Percentiles rank a stretch among this genome's conserved stretches.
Conservation (phyloP, 2,113 vertebrate species). For the Phyllostomus discolor region DNA sequence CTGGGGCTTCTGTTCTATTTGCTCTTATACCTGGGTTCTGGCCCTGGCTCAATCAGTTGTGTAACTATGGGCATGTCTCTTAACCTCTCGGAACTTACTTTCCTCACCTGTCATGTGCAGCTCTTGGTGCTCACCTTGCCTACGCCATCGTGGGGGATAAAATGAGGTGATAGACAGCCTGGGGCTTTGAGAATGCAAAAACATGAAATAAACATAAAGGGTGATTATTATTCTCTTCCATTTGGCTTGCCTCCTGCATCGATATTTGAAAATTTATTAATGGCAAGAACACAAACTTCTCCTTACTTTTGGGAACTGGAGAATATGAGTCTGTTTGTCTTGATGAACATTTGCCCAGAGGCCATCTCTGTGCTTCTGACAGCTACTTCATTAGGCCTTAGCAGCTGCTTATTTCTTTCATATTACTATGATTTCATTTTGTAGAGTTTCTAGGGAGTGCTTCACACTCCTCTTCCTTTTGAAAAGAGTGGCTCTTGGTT, state of each 20-base stretch:
- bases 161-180: neutral
- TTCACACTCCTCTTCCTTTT: constrained; percentile 21
- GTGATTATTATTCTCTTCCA: neutral
- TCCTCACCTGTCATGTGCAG: neutral
- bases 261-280: neutral
- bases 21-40: neutral
- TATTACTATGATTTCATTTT: constrained; percentile 63
- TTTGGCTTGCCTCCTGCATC: neutral
- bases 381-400: constrained; percentile 1
- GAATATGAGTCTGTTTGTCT: neutral
- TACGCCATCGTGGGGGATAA: neutral
- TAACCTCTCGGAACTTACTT: neutral
- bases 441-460: constrained; percentile 38
- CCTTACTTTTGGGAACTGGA: neutral
- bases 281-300: neutral
- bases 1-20: neutral
- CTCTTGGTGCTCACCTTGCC: neutral
- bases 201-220: neutral
- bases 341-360: neutral
- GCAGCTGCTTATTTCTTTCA: constrained; percentile 64
- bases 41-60: neutral
- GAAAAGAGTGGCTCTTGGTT: constrained; percentile 31
- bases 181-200: neutral
- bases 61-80: neutral
- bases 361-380: constrained; percentile 35